These are phyloP conservation scores for Cepaea hortensis DNA, from an alignment of 2,888 invertebrate species.

Conservation along the genomic window DNA sequence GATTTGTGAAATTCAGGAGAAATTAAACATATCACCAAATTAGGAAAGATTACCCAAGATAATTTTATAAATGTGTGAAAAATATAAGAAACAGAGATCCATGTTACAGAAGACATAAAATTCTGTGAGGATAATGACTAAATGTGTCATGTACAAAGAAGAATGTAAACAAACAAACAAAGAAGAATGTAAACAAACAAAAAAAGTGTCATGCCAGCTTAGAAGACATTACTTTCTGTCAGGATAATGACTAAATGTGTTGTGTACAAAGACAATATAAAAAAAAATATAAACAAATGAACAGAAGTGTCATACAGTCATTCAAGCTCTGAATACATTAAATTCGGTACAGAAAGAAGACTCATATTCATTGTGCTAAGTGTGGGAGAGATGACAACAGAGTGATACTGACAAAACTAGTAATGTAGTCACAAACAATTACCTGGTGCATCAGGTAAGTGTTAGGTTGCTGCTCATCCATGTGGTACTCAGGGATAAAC, in stretches of 20 bases:
- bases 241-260: not conserved
- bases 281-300: not conserved
- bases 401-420: not conserved
- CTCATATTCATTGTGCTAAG: no score
- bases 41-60: no score
- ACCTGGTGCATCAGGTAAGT: slow-evolving; percentile 72
- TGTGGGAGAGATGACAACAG: not conserved
- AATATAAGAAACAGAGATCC: no score
- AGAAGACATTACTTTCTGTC: not conserved
- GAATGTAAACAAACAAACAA: not conserved
- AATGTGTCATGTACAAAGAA: not conserved
- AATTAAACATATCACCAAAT: no score
- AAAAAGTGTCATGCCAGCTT: no score
- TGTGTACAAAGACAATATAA: not conserved
- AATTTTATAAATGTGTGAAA: no score
- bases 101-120: not conserved
- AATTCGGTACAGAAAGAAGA: no score
- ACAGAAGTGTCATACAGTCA: not conserved
- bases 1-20: no score
- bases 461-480: slow-evolving; percentile 67
- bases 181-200: no score
- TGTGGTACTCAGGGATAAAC: slow-evolving; percentile 69
- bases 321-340: not conserved
- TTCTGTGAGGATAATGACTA: not conserved
- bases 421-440: not conserved